These are phyloP conservation scores for Threskiornis aethiopicus DNA, from an alignment of 2,797 vertebrate genomes.

Conservation along the genomic window DNA sequence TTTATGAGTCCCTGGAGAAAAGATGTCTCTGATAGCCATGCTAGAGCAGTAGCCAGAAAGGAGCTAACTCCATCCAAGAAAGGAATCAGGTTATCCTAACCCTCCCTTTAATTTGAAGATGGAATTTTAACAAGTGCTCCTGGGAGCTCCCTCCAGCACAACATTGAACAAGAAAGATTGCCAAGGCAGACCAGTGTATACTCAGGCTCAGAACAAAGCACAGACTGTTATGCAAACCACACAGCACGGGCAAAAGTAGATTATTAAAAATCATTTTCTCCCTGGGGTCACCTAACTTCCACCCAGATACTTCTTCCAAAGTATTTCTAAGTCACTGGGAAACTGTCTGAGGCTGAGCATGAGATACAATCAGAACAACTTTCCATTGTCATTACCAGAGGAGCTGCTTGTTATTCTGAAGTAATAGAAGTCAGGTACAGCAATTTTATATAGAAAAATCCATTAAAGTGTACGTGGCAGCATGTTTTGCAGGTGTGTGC, in stretches of 20 bases:
- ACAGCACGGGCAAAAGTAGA: conserved; percentile 9
- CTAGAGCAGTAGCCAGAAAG: conserved; percentile 32
- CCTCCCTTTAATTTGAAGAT: conserved; percentile 34
- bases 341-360: not conserved
- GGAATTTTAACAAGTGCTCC: conserved; percentile 63
- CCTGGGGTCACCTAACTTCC: conserved; percentile 1
- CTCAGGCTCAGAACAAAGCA: conserved; percentile 35
- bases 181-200: conserved; percentile 18
- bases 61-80: conserved; percentile 22
- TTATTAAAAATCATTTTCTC: conserved; percentile 51
- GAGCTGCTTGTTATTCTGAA: not conserved
- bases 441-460: not conserved
- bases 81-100: conserved; percentile 44
- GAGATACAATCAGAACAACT: not conserved
- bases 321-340: not conserved
- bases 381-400: not conserved
- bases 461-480: not conserved
- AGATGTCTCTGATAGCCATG: not conserved
- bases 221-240: conserved; percentile 31
- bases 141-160: conserved; percentile 33
- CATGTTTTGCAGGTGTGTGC: not conserved
- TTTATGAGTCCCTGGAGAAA: conserved; percentile 26
- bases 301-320: conserved; percentile 12
- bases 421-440: not conserved
- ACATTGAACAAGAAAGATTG: conserved; percentile 25